These are phyloP conservation scores for Apocheima hispidaria DNA, from an alignment of 2,888 invertebrate genomes.

Conservation along the genomic window DNA sequence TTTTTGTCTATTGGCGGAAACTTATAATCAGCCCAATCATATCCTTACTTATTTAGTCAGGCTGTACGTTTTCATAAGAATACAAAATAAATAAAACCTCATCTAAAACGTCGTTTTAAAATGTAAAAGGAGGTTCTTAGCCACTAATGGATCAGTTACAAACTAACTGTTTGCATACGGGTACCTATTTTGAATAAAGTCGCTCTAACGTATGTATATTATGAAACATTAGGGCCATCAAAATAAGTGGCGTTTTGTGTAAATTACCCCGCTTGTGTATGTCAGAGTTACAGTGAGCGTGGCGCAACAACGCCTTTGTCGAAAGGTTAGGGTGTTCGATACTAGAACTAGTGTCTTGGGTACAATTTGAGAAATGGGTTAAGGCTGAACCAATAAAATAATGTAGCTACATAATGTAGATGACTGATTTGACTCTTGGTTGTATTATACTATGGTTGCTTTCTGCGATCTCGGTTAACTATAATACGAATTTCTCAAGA, in stretches of 20 bases:
- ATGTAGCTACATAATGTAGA: background rate
- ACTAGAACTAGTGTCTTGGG: constrained; percentile 12
- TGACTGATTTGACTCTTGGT: too few relatives aligned
- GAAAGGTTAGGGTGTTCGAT: constrained; percentile 62
- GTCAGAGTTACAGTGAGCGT: constrained; percentile 49
- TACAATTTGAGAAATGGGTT: background rate
- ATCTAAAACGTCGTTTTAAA: too few relatives aligned
- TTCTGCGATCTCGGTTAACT: too few relatives aligned
- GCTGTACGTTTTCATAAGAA: too few relatives aligned
- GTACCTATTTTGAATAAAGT: constrained; percentile 11
- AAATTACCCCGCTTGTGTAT: constrained; percentile 55
- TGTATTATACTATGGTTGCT: too few relatives aligned
- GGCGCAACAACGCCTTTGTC: constrained; percentile 57
- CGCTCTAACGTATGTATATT: constrained; percentile 26
- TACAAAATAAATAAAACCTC: too few relatives aligned
- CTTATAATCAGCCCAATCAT: too few relatives aligned
- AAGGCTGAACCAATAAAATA: background rate
- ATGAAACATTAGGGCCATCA: constrained; percentile 40
- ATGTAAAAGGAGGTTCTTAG: background rate
- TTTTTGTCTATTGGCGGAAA: too few relatives aligned
- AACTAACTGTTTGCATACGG: background rate
- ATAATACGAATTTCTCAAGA: too few relatives aligned
- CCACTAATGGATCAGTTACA: background rate
- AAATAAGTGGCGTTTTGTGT: constrained; percentile 63
- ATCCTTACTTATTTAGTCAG: too few relatives aligned